phyloP scores from a whole-genome alignment of 2,113 vertebrate species.

The Eleginops maclovinus region DNA sequence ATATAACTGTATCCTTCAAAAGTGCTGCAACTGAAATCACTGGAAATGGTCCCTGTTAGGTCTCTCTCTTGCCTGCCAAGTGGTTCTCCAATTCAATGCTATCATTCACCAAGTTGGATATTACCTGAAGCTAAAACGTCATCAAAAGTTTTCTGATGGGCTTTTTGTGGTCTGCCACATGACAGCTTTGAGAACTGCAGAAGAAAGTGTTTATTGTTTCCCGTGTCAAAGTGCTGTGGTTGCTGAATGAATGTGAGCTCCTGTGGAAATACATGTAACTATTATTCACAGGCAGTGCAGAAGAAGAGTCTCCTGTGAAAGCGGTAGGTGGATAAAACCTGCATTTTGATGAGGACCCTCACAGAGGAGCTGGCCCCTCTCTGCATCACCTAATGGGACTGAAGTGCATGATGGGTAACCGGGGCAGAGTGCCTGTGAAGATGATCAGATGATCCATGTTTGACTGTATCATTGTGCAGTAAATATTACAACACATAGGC shows the following conservation, averaged over 20 bases:
- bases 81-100: constrained; percentile 17
- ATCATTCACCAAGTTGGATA: constrained; percentile 19
- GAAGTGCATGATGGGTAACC: constrained; percentile 68
- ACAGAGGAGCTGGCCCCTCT: constrained; percentile 56
- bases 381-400: constrained; percentile 64
- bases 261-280: constrained; percentile 27
- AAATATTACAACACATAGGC: constrained; percentile 21
- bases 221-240: constrained; percentile 14
- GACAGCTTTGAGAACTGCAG: constrained; percentile 25
- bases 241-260: constrained; percentile 27
- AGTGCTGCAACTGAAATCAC: constrained; percentile 3
- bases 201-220: constrained; percentile 38
- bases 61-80: background rate
- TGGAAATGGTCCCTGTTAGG: background rate
- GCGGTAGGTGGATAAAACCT: constrained; percentile 64
- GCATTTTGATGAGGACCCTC: constrained; percentile 56
- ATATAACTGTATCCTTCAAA: background rate
- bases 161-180: constrained; percentile 17
- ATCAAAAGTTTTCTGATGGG: constrained; percentile 23
- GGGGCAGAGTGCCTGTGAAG: constrained; percentile 47
- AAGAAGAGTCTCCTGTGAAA: constrained; percentile 50
- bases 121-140: constrained; percentile 14
- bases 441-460: constrained; percentile 43
- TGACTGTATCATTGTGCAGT: constrained; percentile 19
- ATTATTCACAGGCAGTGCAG: constrained; percentile 41